Evolutionary conservation across 2,797 vertebrate genomes (phyloP).

Genomic region (Lepidocolaptes lacrymiger): DNA sequence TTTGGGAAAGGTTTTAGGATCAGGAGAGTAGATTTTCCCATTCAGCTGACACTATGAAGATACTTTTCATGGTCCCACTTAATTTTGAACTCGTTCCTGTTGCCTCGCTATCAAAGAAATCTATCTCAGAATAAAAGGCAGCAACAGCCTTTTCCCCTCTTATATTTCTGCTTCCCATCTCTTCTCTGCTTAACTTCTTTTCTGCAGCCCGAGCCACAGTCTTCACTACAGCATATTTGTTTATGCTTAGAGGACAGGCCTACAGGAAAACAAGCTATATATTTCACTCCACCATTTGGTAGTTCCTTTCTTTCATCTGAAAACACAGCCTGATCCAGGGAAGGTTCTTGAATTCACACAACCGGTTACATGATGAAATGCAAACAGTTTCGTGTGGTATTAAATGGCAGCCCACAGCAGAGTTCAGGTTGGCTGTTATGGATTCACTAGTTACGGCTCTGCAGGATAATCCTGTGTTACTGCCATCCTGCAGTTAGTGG

Average conservation of each 20-base stretch:
- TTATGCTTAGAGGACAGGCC: constrained; percentile 31
- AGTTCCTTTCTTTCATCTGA: constrained; percentile 57
- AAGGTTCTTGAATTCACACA: constrained; percentile 58
- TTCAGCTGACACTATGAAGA: neutral
- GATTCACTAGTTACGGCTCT: constrained; percentile 55
- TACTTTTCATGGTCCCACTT: neutral
- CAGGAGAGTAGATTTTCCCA: neutral
- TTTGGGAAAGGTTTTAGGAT: neutral
- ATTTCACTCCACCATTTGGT: constrained; percentile 49
- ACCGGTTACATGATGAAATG: constrained; percentile 59
- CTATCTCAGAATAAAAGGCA: neutral
- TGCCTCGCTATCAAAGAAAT: neutral
- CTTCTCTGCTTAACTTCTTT: neutral
- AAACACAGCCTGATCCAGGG: constrained; percentile 46
- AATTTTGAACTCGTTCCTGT: neutral
- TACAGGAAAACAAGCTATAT: constrained; percentile 48
- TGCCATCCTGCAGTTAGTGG: constrained; percentile 63
- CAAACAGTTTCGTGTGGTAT: constrained; percentile 64
- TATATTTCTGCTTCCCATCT: neutral
- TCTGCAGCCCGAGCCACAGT: neutral
- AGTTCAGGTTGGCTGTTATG: constrained; percentile 63
- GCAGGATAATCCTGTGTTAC: constrained; percentile 72
- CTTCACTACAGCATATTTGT: neutral
- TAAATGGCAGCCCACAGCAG: constrained; percentile 63
- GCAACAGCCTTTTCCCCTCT: neutral